A percentile compares a stretch with the other conserved stretches of the same genome.
These are phyloP conservation scores for Cyprinodon diabolis DNA, from an alignment of 2,797 vertebrate genomes.

Conservation along the genomic window DNA sequence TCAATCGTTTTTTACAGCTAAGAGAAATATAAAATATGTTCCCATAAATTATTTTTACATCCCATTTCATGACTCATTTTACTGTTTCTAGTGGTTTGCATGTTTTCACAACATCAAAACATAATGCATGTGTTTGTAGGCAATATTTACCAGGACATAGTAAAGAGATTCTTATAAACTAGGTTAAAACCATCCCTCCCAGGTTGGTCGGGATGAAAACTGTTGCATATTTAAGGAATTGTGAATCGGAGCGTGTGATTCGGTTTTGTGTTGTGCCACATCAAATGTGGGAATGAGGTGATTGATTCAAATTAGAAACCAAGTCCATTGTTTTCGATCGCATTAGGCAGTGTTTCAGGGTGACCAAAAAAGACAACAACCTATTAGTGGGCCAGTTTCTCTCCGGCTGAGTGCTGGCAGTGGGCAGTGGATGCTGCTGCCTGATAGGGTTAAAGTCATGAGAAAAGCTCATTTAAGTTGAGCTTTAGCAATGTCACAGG, in stretches of 20 bases:
- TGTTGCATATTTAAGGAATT: conserved; percentile 21
- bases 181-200: conserved; percentile 56
- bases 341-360: conserved; percentile 19
- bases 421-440: conserved; percentile 30
- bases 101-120: not conserved
- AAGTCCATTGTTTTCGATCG: conserved; percentile 53
- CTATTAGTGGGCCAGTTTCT: conserved; percentile 53
- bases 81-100: not conserved
- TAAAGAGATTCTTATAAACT: conserved; percentile 53
- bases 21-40: too few species aligned
- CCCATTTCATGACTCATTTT: not conserved
- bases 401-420: conserved; percentile 15
- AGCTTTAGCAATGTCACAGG: conserved; percentile 70
- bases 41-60: too few species aligned
- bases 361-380: conserved; percentile 41
- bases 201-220: conserved; percentile 42
- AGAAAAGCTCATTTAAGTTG: conserved; percentile 70
- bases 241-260: conserved; percentile 71
- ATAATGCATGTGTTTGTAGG: conserved; percentile 10
- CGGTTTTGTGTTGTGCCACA: conserved; percentile 29
- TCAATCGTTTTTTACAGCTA: too few species aligned
- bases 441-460: conserved; percentile 31
- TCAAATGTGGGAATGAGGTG: conserved; percentile 74
- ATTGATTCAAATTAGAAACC: conserved; percentile 66
- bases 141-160: conserved; percentile 34